Conservation (phyloP, 2,888 invertebrate genomes). For the Tachina lurida region DNA sequence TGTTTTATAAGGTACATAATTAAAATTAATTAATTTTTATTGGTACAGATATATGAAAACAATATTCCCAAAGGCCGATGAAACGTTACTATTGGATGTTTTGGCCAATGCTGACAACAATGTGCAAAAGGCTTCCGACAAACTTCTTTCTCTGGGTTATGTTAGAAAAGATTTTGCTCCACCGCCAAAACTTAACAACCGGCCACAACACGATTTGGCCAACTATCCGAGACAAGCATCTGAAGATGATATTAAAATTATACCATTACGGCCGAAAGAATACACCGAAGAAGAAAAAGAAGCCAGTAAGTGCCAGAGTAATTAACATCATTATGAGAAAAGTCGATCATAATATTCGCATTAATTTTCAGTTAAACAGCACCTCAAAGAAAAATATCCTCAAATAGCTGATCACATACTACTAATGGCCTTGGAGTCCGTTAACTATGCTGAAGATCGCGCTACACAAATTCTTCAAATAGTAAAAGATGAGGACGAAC, state of each 20-base stretch:
- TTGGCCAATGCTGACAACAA: slow-evolving; percentile 94
- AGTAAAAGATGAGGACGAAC: slow-evolving; percentile 86
- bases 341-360: background rate
- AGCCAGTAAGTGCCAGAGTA: slow-evolving; percentile 86
- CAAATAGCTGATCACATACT: slow-evolving; percentile 91
- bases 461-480: slow-evolving; percentile 91
- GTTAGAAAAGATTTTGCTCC: slow-evolving; percentile 89
- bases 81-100: slow-evolving; percentile 92
- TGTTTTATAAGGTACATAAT: background rate
- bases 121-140: slow-evolving; percentile 93
- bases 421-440: slow-evolving; percentile 93
- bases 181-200: slow-evolving; percentile 84
- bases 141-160: slow-evolving; percentile 91
- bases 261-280: slow-evolving; percentile 85
- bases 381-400: slow-evolving; percentile 89
- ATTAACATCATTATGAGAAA: too few species aligned
- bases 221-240: slow-evolving; percentile 75
- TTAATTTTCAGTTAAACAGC: slow-evolving; percentile 85
- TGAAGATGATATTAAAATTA: slow-evolving; percentile 74
- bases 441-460: slow-evolving; percentile 91
- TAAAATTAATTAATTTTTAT: background rate
- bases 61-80: slow-evolving; percentile 95
- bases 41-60: slow-evolving; percentile 91
- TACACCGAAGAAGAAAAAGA: slow-evolving; percentile 88
- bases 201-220: slow-evolving; percentile 79